Base-by-base conservation (phyloP, 2,888 invertebrate species). In the Erebia ligea region DNA sequence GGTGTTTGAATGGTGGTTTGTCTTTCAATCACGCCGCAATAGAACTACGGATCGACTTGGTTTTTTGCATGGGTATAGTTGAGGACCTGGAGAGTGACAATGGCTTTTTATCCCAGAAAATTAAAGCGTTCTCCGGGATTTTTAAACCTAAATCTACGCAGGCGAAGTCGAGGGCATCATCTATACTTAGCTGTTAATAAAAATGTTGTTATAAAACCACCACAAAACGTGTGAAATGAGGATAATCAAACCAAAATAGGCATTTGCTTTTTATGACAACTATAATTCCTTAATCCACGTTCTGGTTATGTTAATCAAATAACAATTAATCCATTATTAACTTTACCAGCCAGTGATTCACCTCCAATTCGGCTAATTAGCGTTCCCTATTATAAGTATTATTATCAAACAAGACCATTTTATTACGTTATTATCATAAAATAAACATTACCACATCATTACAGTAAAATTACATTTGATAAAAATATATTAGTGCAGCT, bases 341-440 rank as follows among this genome's bases (percentile, higher is more conserved):
- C 58, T 75, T 70, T 61, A 73, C 72, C 59, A 73, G 69, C 58
- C 64, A 65, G 61, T 72, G 72, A 75, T 73, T 71, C 70, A 73
- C 70, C 59, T 70, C 65, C 50, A 69, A 71, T 74, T 68, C 68
- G 57, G 65, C 59, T 73, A 73, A 74, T 76, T 75, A 76, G 73
- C 66, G 40, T 61, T 40, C 66, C 72, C 70, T 68, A 70, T 73
- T 71, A 73, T 69, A n/a, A n/a, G n/a, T n/a, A 69, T 70, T 71
- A 74, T 74, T 67, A 74, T 70, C 70, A 72, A 62, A 72, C 74
- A 72, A 64, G 67, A 74, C 70, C 68, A 62, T 72, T 72, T 75
- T 56, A 73, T 72, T 73, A 73, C 54, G 17, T 71, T 70, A 75
- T 76, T 76, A 76, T 61, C 75, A 77, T 74, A 77, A 75, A 76